Evolutionary conservation across 2,888 invertebrate species (phyloP), one percentile per base, ranked within the genome.

Genomic region (Anagyrus pseudococci): DNA sequence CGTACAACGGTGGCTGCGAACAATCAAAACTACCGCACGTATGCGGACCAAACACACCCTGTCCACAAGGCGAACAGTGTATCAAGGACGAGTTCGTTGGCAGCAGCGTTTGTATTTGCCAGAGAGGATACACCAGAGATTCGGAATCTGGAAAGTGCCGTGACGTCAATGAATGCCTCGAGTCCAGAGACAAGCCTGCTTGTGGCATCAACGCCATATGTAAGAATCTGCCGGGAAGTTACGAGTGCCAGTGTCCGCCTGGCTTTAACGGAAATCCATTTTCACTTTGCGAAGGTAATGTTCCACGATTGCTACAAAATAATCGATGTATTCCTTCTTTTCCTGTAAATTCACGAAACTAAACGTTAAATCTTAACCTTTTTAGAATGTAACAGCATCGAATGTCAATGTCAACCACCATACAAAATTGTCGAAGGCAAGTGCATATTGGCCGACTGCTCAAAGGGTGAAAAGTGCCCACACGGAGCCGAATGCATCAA

Each of bases 191-290:
- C 59, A 91, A 91, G 70, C 87, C 90, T 2, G 90, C 92, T 19
- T 96, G 96, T 80, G 96, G 95, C 0, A 82, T 92, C 23, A 94
- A 94, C 80, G 94, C 95, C 0, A 87, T 94, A 61, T 96, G 96
- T 75, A 94, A 93, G 78, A 96, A 96, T 82, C 83, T 95, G 54
- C 95, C 95, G 0, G 96, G 96, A 49, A 94, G 94, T 76, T 96
- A 95, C 76, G 94, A 94, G 81, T 96, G 96, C 72, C 92, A 92
- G 74, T 96, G 96, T 74, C 92, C 94, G 0, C 84, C 88, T 26
- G 94, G 93, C 33, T 94, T 91, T 77, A 92, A 91, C 75, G 95
- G 95, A 47, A 95, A 96, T 82, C 94, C 96, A 1, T 96, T 94
- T 76, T 87, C 90, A 17, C 85, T 90, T 69, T 96, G 96, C 77